phyloP scores from a whole-genome alignment of 2,113 vertebrate genomes.

The Aspiorhynchus laticeps region DNA sequence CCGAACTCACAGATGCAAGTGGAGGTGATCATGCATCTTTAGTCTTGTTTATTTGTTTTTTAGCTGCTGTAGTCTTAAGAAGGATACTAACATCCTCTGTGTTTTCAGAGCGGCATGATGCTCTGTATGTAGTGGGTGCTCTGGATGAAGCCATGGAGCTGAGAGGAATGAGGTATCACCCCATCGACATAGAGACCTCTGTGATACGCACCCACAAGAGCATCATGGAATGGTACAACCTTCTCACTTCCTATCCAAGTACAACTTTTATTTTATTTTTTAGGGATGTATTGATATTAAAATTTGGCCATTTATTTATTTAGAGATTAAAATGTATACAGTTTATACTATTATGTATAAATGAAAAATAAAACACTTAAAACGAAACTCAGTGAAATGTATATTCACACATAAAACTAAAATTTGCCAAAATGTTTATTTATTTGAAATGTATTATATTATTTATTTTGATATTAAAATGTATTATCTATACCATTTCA shows the following conservation, averaged over 20 bases:
- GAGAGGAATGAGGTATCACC: conserved; percentile 96
- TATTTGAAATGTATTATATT: no score
- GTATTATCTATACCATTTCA: neutral
- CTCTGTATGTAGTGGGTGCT: conserved; percentile 96
- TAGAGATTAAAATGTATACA: neutral
- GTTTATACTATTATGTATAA: neutral
- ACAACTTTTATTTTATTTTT: neutral
- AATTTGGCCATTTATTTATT: neutral
- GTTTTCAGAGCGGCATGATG: conserved; percentile 91
- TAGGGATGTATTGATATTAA: neutral
- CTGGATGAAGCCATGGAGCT: conserved; percentile 98
- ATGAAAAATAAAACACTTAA: neutral
- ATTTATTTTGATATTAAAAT: neutral
- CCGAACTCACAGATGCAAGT: conserved; percentile 95
- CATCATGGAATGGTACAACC: conserved; percentile 93
- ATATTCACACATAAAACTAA: neutral
- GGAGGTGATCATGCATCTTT: conserved; percentile 79
- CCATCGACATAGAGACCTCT: conserved; percentile 97
- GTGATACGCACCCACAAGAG: conserved; percentile 97
- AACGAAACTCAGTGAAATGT: neutral
- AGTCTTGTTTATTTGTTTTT: neutral
- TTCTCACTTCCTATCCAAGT: neutral
- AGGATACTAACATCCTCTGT: neutral
- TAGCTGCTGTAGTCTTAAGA: neutral
- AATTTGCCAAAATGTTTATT: neutral